phyloP scores from a whole-genome alignment of 2,797 vertebrate species.

The Sebastes flavidus region DNA sequence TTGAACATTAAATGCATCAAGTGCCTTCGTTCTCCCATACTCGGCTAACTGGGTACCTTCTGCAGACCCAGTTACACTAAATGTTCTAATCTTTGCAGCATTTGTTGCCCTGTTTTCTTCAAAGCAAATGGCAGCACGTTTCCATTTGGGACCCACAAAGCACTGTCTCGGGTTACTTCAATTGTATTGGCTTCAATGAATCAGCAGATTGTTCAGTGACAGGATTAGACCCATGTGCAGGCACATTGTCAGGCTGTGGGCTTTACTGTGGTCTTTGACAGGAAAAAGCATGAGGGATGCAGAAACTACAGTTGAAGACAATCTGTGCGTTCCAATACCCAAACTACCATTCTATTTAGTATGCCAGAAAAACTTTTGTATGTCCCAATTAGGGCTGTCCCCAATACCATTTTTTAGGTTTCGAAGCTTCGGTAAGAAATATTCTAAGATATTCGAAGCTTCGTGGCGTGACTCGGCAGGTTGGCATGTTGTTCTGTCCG shows the following conservation, averaged over 20 bases:
- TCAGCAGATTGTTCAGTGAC: constrained; percentile 1
- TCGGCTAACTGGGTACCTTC: neutral
- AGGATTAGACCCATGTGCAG: neutral
- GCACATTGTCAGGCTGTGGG: neutral
- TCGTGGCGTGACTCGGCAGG: too few species aligned
- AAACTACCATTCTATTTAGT: too few species aligned
- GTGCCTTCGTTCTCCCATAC: neutral
- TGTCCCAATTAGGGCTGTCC: too few species aligned
- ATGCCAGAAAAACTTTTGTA: too few species aligned
- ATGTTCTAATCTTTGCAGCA: neutral
- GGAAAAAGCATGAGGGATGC: neutral
- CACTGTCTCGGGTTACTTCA: neutral
- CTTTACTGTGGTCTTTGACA: neutral
- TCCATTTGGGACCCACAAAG: neutral
- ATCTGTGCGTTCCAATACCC: too few species aligned
- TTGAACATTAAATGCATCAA: neutral
- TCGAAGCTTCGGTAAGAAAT: too few species aligned
- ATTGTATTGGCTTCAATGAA: neutral
- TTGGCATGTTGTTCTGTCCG: too few species aligned
- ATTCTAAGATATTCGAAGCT: too few species aligned
- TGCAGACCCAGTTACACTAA: neutral
- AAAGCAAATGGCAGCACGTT: neutral
- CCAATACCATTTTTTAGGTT: too few species aligned
- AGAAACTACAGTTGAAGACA: neutral
- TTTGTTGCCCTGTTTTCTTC: neutral